Percentiles rank a stretch among this genome's conserved stretches.
phyloP scores from a whole-genome alignment of 2,797 vertebrate species.

The Eulemur albifrons region DNA sequence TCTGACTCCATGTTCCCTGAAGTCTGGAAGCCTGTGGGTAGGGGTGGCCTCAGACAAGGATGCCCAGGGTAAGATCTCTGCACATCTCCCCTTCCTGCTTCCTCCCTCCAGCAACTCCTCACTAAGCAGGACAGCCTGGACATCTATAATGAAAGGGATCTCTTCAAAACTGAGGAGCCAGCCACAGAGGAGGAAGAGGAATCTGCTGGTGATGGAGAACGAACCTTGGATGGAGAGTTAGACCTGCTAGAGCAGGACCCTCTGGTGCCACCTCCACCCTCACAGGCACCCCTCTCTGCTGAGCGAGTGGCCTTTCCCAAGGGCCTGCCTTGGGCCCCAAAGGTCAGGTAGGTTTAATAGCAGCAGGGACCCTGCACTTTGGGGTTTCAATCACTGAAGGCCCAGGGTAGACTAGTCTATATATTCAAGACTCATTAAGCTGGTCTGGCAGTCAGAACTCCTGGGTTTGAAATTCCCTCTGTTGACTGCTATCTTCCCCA shows the following conservation, averaged over 20 bases:
- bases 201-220: conserved; percentile 88
- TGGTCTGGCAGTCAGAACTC: background rate
- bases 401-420: background rate
- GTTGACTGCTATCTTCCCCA: background rate
- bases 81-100: background rate
- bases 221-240: conserved; percentile 92
- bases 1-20: background rate
- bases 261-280: conserved; percentile 86
- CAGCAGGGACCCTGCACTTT: background rate
- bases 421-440: background rate
- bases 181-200: conserved; percentile 94
- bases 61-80: background rate
- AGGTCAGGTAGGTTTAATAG: conserved; percentile 90
- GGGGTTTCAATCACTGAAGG: background rate
- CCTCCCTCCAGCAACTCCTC: conserved; percentile 87
- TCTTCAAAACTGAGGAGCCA: conserved; percentile 95
- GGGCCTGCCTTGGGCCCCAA: conserved; percentile 98
- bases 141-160: conserved; percentile 96
- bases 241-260: conserved; percentile 93
- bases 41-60: background rate
- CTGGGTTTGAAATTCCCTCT: background rate
- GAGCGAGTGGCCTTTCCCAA: conserved; percentile 94
- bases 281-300: conserved; percentile 84
- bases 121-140: conserved; percentile 98
- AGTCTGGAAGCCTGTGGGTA: background rate